Base-by-base conservation (phyloP, 2,888 invertebrate genomes). In the Sinohyriopsis cumingii region DNA sequence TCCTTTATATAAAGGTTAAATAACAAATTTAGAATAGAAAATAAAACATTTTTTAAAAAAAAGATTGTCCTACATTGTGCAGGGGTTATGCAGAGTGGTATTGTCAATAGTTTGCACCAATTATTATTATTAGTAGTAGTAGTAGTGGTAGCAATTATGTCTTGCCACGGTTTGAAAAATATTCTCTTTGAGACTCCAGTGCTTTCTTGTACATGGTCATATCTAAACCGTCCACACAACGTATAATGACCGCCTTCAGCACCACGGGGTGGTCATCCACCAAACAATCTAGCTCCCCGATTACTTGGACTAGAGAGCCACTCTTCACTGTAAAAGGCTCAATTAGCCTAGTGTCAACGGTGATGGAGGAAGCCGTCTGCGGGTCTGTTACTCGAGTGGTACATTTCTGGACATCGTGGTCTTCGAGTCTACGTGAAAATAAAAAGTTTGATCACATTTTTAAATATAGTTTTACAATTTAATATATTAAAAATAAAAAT, bases 141-240 rank as follows among this genome's bases (percentile, higher is more conserved):
- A 33, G 1, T 45, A 45, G 9, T 45, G 15, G 3, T 45, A 45
- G 9, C 1, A 33, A 9, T 45, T 45, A 19, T 55, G 19, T 45
- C 65, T 56, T 22, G 56, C 45, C 20, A 22, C 57, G 20, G 53
- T 65, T 63, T 20, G 65, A 57, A 12, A 85, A 64, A 63, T 79
- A 85, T 7, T 69, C 68, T 63, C 82, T 74, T 65, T 85, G 85
- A 63, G 71, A 56, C 53, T 73, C 55, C 33, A 85, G 59, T 9
- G 82, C 83, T 65, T 80, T 78, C 22, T 79, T 72, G 57, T 84
- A 85, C 70, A 80, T 54, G 0, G 74, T 66, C 61, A 82, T 56
- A 63, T 85, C 85, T 59, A 85, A 64, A 1, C 81, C 83, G 65
- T 84, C 84, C 19, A 84, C 83, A 79, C 81, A 82, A 9, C 84